A percentile compares a stretch with the other conserved stretches of the same genome.
These are phyloP conservation scores for Chalcis sispes DNA, from an alignment of 2,888 invertebrate species.

Conservation along the genomic window DNA sequence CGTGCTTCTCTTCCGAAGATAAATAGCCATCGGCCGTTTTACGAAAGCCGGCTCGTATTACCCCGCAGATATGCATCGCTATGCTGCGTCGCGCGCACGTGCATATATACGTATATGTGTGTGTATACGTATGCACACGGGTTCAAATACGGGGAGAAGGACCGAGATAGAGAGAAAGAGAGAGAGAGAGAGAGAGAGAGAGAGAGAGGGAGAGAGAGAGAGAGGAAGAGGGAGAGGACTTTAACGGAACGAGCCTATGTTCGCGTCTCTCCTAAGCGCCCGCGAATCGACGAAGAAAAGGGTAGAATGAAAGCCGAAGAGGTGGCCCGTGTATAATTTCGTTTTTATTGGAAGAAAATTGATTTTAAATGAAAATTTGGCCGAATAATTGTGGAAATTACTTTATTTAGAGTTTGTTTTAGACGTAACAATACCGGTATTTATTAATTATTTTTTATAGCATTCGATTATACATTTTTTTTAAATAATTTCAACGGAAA, in stretches of 20 bases:
- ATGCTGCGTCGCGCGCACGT: conserved; percentile 27
- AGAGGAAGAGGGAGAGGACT: conserved; percentile 9
- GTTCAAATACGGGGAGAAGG: not conserved
- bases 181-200: not conserved
- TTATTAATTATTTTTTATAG: too few species aligned
- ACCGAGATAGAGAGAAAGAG: conserved; percentile 3
- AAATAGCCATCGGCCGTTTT: conserved; percentile 57
- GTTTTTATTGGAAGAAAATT: too few species aligned
- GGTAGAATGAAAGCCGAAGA: not conserved
- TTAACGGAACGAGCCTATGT: conserved; percentile 34
- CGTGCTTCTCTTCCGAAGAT: conserved; percentile 44
- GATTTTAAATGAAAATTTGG: too few species aligned
- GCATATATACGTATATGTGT: not conserved
- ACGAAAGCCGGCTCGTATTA: conserved; percentile 57
- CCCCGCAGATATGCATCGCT: conserved; percentile 55
- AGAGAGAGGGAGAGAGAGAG: not conserved
- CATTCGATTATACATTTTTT: too few species aligned
- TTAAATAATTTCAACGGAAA: too few species aligned
- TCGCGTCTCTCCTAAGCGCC: conserved; percentile 23
- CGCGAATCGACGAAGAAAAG: conserved; percentile 1
- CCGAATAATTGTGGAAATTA: too few species aligned
- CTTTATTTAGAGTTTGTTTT: too few species aligned
- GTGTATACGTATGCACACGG: not conserved
- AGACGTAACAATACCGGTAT: too few species aligned
- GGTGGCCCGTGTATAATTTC: conserved; percentile 21